Conservation (phyloP, 2,113 vertebrate genomes). For the Hirundichthys speculiger region DNA sequence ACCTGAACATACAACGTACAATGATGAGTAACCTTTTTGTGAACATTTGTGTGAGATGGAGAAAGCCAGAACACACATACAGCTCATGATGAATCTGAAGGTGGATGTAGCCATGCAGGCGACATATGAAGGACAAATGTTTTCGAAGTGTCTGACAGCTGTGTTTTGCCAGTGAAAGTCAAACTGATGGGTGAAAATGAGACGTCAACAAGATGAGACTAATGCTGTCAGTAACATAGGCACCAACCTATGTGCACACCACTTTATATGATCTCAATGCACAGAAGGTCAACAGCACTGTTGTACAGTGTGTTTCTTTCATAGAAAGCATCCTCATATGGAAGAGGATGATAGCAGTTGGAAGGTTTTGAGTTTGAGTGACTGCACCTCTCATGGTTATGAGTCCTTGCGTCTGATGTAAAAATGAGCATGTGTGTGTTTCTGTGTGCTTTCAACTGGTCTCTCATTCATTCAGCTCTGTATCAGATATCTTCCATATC, state of each 20-base stretch:
- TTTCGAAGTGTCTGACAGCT: slow-evolving; percentile 55
- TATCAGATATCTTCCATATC: slow-evolving; percentile 68
- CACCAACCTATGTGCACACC: not conserved
- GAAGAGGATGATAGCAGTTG: slow-evolving; percentile 4
- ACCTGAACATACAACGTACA: no score
- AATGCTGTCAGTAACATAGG: slow-evolving; percentile 23
- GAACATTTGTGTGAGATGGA: slow-evolving; percentile 12
- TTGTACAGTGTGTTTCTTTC: not conserved
- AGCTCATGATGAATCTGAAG: slow-evolving; percentile 49
- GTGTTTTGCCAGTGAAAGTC: slow-evolving; percentile 47
- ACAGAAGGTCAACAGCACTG: slow-evolving; percentile 7
- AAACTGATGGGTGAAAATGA: slow-evolving; percentile 68
- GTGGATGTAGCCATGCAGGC: slow-evolving; percentile 31
- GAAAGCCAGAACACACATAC: slow-evolving; percentile 17
- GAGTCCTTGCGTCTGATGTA: slow-evolving; percentile 1
- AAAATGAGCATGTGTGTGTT: not conserved
- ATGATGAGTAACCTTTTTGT: not conserved
- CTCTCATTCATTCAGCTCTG: slow-evolving; percentile 50
- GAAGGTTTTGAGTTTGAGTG: not conserved
- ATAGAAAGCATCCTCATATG: slow-evolving; percentile 13
- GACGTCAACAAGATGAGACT: slow-evolving; percentile 57
- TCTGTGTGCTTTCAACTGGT: slow-evolving; percentile 13
- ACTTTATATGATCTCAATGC: slow-evolving; percentile 5
- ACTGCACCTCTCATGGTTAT: not conserved
- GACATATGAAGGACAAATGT: slow-evolving; percentile 55